These are phyloP conservation scores for Tichodroma muraria DNA, from an alignment of 2,113 vertebrate species.

Conservation along the genomic window DNA sequence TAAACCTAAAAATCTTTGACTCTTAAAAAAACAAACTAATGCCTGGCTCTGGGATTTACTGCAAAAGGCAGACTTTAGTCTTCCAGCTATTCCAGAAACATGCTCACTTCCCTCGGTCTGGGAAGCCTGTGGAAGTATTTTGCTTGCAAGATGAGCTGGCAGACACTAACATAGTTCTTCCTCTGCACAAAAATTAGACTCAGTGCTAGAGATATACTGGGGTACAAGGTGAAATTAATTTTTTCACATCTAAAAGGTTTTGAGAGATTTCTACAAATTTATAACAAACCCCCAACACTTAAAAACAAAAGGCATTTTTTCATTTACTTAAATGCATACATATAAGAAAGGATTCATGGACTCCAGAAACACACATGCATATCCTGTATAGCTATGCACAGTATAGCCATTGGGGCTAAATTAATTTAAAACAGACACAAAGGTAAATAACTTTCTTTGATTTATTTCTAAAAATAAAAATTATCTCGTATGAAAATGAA, in stretches of 20 bases:
- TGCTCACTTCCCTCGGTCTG: background rate
- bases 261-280: background rate
- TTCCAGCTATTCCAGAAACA: background rate
- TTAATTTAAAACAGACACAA: background rate
- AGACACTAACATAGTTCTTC: background rate
- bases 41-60: background rate
- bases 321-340: rapidly evolving
- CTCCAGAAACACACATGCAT: background rate
- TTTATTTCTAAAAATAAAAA: background rate
- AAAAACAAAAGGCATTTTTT: background rate
- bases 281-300: background rate
- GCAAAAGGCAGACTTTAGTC: background rate
- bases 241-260: background rate
- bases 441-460: background rate
- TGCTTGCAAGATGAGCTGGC: background rate
- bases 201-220: background rate
- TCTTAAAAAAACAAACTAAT: background rate
- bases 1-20: background rate
- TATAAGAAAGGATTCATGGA: background rate
- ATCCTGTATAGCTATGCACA: background rate
- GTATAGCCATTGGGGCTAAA: background rate
- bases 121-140: background rate
- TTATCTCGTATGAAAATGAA: background rate
- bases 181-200: background rate
- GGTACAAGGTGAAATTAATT: background rate